These are phyloP conservation scores for Polypedilum pembai DNA, from an alignment of 1,140 invertebrate genomes.

Conservation along the genomic window DNA sequence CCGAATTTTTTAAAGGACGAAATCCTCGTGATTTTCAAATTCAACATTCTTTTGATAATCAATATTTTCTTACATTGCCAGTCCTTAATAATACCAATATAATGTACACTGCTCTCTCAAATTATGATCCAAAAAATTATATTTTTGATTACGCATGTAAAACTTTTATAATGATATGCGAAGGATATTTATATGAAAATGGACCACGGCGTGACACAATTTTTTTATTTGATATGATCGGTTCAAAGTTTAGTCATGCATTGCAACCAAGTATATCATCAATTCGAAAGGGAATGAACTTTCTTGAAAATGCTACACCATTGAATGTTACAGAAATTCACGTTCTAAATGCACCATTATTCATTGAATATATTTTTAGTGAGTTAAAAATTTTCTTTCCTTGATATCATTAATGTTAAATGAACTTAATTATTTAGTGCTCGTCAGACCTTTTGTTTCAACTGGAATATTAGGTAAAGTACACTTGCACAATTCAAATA, in stretches of 20 bases:
- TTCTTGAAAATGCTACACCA: slow-evolving; percentile 46
- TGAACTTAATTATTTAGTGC: not conserved
- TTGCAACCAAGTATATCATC: slow-evolving; percentile 45
- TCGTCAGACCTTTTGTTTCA: not conserved
- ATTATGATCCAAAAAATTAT: slow-evolving; percentile 25
- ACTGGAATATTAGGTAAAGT: slow-evolving; percentile 38
- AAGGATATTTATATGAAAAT: slow-evolving; percentile 46
- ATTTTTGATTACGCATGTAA: slow-evolving; percentile 29
- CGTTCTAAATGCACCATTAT: slow-evolving; percentile 54
- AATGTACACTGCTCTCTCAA: not conserved
- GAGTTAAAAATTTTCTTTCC: not conserved
- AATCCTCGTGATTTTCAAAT: slow-evolving; percentile 37
- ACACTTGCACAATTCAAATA: slow-evolving; percentile 41
- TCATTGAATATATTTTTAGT: slow-evolving; percentile 53
- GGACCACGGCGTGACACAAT: slow-evolving; percentile 51
- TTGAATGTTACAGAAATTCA: slow-evolving; percentile 44
- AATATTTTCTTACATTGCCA: slow-evolving; percentile 29
- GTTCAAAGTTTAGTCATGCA: slow-evolving; percentile 50
- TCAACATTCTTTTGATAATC: slow-evolving; percentile 33
- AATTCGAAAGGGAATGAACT: slow-evolving; percentile 45
- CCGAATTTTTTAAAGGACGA: slow-evolving; percentile 53
- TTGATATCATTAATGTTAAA: not conserved
- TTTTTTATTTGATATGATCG: slow-evolving; percentile 57
- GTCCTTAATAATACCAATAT: not conserved
- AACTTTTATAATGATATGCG: slow-evolving; percentile 33